Conservation (phyloP, 2,113 vertebrate genomes). For the Propithecus coquereli region DNA sequence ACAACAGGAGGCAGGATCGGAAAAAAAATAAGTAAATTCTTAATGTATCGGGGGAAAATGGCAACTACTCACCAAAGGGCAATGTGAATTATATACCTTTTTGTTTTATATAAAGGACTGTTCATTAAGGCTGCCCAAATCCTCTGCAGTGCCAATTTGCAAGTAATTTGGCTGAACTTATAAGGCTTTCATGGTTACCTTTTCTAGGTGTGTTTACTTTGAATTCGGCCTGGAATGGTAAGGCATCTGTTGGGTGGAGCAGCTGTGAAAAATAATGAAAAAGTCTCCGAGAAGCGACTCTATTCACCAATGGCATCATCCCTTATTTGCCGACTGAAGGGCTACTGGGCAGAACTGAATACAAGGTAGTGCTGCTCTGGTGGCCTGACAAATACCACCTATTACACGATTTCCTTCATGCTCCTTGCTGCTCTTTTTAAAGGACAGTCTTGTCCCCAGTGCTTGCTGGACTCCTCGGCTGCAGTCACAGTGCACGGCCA, state of each 20-base stretch:
- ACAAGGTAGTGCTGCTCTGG: background rate
- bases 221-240: background rate
- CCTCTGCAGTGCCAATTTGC: background rate
- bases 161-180: background rate
- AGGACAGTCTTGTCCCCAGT: background rate
- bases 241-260: background rate
- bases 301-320: background rate
- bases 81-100: conserved; percentile 34
- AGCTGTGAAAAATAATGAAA: background rate
- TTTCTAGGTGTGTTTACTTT: conserved; percentile 7
- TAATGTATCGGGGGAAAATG: conserved; percentile 16
- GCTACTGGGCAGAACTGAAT: background rate
- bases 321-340: background rate
- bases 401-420: background rate
- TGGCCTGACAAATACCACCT: background rate
- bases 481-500: rapidly evolving
- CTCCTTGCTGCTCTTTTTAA: background rate
- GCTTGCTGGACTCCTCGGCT: background rate
- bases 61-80: background rate
- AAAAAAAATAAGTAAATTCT: conserved; percentile 17
- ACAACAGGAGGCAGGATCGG: background rate
- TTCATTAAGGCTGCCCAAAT: background rate
- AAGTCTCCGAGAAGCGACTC: background rate
- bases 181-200: background rate
- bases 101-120: conserved; percentile 65